Conservation (phyloP, 2,888 invertebrate species). For the Rhamnusium bicolor region DNA sequence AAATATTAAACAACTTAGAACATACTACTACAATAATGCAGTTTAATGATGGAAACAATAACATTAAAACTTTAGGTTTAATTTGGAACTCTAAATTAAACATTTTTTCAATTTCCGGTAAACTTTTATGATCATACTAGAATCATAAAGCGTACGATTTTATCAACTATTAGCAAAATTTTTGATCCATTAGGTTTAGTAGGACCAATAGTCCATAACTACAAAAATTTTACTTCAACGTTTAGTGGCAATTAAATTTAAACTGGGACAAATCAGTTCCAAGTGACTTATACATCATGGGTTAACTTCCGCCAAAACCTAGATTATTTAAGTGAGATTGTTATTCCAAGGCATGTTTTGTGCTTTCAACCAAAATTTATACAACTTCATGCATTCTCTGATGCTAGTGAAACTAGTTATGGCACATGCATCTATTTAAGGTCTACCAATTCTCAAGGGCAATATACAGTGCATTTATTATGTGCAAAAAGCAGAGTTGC, state of each 20-base stretch:
- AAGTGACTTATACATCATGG: slow-evolving; percentile 19
- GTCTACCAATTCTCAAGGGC: neutral
- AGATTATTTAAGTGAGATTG: neutral
- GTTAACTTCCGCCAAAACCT: neutral
- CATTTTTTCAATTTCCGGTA: slow-evolving; percentile 23
- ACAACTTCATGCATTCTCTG: slow-evolving; percentile 4
- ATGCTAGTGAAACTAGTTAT: slow-evolving; percentile 7
- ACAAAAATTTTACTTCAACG: slow-evolving; percentile 39
- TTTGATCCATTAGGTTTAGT: slow-evolving; percentile 40
- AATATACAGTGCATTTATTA: slow-evolving; percentile 25
- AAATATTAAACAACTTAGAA: slow-evolving; percentile 1
- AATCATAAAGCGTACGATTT: slow-evolving; percentile 37
- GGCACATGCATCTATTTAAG: neutral
- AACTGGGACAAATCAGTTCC: slow-evolving; percentile 38
- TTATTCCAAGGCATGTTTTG: neutral
- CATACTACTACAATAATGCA: slow-evolving; percentile 13
- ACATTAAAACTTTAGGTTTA: too few species aligned
- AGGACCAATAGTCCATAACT: slow-evolving; percentile 31
- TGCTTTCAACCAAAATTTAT: neutral
- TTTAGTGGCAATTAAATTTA: slow-evolving; percentile 38
- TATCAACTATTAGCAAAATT: slow-evolving; percentile 37
- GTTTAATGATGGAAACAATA: slow-evolving; percentile 12
- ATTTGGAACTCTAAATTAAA: slow-evolving; percentile 28
- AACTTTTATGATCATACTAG: neutral
- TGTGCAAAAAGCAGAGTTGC: slow-evolving; percentile 38